Percentiles rank a stretch among this genome's conserved stretches.
These are phyloP conservation scores for Lycorma delicatula DNA, from an alignment of 1,140 invertebrate genomes.

Conservation along the genomic window DNA sequence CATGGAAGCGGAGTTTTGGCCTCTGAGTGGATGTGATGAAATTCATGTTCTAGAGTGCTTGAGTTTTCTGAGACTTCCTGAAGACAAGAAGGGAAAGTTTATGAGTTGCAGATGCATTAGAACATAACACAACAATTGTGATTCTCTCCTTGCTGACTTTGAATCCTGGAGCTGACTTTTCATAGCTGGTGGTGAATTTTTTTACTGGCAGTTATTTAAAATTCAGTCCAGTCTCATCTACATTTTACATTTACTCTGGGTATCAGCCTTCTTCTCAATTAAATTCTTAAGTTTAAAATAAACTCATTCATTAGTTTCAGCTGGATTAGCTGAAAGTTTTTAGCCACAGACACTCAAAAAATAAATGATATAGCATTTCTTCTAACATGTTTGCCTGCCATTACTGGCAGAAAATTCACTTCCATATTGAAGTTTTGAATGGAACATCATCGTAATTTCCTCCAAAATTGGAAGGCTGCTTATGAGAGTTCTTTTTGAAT, in stretches of 20 bases:
- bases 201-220: constrained; percentile 26
- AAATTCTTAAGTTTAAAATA: neutral
- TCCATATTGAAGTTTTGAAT: no score
- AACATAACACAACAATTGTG: constrained; percentile 27
- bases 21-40: constrained; percentile 25
- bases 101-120: constrained; percentile 28
- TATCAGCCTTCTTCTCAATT: constrained; percentile 14
- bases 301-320: neutral
- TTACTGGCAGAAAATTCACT: constrained; percentile 26
- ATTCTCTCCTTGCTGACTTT: neutral
- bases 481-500: no score
- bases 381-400: constrained; percentile 28
- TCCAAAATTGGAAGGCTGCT: no score
- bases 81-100: constrained; percentile 30
- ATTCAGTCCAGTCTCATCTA: constrained; percentile 24
- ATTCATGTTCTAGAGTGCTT: constrained; percentile 27
- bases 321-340: neutral
- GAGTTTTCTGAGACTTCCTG: constrained; percentile 30
- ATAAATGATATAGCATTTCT: constrained; percentile 21
- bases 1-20: constrained; percentile 36
- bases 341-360: constrained; percentile 15
- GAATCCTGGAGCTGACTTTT: neutral
- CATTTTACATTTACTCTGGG: neutral
- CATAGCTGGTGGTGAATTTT: neutral
- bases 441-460: no score